Conservation (phyloP, 2,888 invertebrate genomes). For the Matsumyia berberina region DNA sequence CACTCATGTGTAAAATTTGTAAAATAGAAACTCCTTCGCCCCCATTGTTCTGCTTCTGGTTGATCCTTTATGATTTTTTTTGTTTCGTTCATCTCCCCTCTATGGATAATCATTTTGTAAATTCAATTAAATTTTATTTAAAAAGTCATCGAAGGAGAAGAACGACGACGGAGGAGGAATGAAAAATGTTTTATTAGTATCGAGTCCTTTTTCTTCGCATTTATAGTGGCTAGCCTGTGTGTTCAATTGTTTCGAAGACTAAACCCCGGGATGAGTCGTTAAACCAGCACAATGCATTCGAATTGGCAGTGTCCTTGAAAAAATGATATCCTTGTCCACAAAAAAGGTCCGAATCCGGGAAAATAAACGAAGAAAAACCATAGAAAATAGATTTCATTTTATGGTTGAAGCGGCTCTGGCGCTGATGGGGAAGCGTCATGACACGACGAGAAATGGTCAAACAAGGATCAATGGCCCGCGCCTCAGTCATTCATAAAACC, state of each 20-base stretch:
- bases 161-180: not conserved
- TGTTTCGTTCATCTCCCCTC: not conserved
- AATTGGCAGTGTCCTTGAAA: conserved; percentile 9
- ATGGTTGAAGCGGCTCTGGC: not conserved
- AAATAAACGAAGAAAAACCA: conserved; percentile 17
- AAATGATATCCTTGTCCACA: no score
- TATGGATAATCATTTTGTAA: conserved; percentile 66
- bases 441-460: not conserved
- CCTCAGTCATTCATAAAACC: conserved; percentile 49
- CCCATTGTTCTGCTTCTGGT: conserved; percentile 67
- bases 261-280: conserved; percentile 55
- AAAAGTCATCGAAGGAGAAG: conserved; percentile 71
- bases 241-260: conserved; percentile 40
- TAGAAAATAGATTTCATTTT: conserved; percentile 33
- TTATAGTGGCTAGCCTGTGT: conserved; percentile 49
- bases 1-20: conserved; percentile 76
- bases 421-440: not conserved
- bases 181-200: conserved; percentile 67
- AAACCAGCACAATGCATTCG: conserved; percentile 49
- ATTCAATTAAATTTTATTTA: conserved; percentile 76
- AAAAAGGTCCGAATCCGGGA: not conserved
- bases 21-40: conserved; percentile 76
- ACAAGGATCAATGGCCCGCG: conserved; percentile 48
- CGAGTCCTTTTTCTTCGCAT: conserved; percentile 20
- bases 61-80: conserved; percentile 67